Base-by-base conservation (phyloP, 2,888 invertebrate genomes). In the Pseudoips prasinana region DNA sequence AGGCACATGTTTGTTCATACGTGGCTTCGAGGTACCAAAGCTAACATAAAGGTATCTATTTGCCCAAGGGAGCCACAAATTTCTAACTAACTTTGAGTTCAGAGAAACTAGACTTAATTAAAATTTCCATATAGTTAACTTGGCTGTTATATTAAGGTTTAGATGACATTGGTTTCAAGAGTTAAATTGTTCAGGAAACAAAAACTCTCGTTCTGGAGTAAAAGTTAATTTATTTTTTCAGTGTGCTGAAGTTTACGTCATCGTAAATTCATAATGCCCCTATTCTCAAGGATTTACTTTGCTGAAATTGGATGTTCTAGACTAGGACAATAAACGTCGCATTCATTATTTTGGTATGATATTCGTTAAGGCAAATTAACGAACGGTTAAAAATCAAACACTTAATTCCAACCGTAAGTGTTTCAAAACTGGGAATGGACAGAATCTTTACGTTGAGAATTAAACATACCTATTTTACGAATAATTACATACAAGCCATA, bases 61-160 rank as follows among this genome's bases (percentile, higher is more conserved):
- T 39, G 27, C 50, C 28, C 48, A 19, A 25, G 39, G 46, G 56
- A 33, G 31, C 28, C 27, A 45, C 36, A 45, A 41, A 49, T 42
- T 48, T 33, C 34, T 37, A 44, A 35, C 43, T 24, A 30, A 45
- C 39, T 45, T 46, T 31, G 26, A 39, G 29, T 28, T 18, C 24
- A 36, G 27, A 32, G 22, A 37, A 29, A 26, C 19, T 28, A 35
- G 22, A 29, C 26, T 26, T 41, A 34, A 37, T 54, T 50, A 42
- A 46, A 51, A 54, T 57, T 44, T 47, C 40, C 44, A 46, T 54
- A 24, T 38, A 30, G 28, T 38, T 29, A 32, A 29, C 22, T 36
- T 6, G 8, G 10, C 22, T 26, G 8, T 31, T 24, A 39, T 24
- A 29, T 10, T 22, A 27, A 29, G 3, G 31, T 22, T 34, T 22